phyloP scores from a whole-genome alignment of 2,888 invertebrate genomes.

The Lepidochrysops patricia region DNA sequence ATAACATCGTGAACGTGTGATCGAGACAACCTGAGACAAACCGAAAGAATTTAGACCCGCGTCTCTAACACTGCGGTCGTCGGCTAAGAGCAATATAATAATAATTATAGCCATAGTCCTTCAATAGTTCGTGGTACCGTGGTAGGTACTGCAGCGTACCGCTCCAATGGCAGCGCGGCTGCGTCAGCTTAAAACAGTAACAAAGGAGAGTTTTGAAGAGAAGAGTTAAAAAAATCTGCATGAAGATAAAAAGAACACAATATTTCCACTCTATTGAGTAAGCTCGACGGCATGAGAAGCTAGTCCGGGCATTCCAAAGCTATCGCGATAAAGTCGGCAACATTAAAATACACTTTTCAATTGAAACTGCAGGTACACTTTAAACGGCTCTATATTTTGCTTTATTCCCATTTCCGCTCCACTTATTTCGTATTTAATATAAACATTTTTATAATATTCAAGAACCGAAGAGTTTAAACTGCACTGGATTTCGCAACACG shows the following conservation, averaged over 20 bases:
- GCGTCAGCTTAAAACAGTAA: too few species aligned
- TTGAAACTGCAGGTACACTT: conserved; percentile 10
- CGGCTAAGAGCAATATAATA: background rate
- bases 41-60: too few species aligned
- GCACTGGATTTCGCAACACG: background rate
- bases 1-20: too few species aligned
- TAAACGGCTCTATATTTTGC: conserved; percentile 6
- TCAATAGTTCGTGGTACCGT: too few species aligned
- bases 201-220: too few species aligned
- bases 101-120: too few species aligned
- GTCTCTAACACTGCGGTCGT: background rate
- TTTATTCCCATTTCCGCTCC: conserved; percentile 2
- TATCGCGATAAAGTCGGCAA: background rate
- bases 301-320: background rate
- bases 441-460: conserved; percentile 10
- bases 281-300: background rate
- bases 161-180: too few species aligned
- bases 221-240: too few species aligned
- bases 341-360: conserved; percentile 12
- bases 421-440: conserved; percentile 1
- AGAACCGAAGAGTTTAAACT: background rate
- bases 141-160: too few species aligned
- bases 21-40: too few species aligned
- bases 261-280: too few species aligned
- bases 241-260: too few species aligned